These are phyloP conservation scores for Axis porcinus DNA, from an alignment of 2,113 vertebrate genomes.

Conservation along the genomic window DNA sequence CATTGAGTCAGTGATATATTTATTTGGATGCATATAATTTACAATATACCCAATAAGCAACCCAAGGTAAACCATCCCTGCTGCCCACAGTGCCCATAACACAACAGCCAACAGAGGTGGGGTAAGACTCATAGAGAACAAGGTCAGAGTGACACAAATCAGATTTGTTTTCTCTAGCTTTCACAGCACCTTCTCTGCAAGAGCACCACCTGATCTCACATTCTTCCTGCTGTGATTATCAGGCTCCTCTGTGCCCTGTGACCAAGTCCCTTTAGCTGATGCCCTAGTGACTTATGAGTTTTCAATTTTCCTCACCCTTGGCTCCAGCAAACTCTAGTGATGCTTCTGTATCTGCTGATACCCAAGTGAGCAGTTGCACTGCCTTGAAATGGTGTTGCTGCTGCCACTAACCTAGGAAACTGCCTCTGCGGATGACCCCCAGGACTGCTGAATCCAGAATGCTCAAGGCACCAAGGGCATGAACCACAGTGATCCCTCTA, in stretches of 20 bases:
- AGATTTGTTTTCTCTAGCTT: background rate
- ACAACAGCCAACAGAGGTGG: background rate
- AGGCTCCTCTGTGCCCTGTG: background rate
- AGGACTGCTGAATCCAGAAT: background rate
- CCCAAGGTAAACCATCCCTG: background rate
- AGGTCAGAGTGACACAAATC: background rate
- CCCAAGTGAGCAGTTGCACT: background rate
- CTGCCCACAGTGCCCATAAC: background rate
- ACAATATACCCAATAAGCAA: background rate
- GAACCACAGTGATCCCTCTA: background rate
- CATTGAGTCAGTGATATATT: background rate
- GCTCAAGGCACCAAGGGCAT: background rate
- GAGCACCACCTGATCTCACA: background rate
- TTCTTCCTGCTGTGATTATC: background rate
- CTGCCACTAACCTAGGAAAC: background rate
- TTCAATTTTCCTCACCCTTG: background rate
- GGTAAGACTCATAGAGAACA: background rate
- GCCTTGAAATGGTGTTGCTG: background rate
- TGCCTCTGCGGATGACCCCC: background rate
- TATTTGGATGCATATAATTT: background rate
- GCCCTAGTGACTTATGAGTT: background rate
- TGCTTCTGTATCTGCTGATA: background rate
- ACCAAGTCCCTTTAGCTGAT: background rate
- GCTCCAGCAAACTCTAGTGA: background rate
- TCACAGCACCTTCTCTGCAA: background rate